A percentile compares a stretch with the other conserved stretches of the same genome.
Conservation (phyloP, 2,113 vertebrate species). For the Orycteropus afer region DNA sequence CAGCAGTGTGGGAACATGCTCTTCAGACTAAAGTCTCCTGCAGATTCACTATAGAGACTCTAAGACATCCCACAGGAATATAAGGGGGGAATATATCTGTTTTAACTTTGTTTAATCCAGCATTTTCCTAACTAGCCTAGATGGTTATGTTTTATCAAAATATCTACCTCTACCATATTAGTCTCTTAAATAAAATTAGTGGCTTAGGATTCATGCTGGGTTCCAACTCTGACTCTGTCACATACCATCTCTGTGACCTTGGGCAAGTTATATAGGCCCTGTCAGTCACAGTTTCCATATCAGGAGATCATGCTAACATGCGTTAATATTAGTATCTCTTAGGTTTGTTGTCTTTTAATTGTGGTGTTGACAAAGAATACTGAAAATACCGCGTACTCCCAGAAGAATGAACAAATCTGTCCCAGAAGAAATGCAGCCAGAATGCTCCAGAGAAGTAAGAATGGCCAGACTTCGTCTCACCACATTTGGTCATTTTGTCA, state of each 20-base stretch:
- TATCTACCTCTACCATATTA: background rate
- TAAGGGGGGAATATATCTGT: background rate
- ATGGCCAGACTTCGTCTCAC: too few relatives aligned
- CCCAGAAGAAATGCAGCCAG: too few relatives aligned
- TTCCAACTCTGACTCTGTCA: background rate
- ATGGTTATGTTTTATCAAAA: background rate
- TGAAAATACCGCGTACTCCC: too few relatives aligned
- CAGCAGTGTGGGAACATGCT: fast-evolving
- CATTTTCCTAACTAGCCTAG: background rate
- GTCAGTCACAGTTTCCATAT: background rate
- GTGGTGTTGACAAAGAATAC: too few relatives aligned
- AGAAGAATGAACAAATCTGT: too few relatives aligned
- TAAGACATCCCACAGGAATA: background rate
- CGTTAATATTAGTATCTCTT: background rate
- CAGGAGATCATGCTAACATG: background rate
- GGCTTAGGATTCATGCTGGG: background rate
- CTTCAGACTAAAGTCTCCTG: background rate
- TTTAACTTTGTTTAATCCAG: background rate
- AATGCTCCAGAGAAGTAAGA: too few relatives aligned
- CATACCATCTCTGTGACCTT: background rate
- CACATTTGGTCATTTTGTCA: too few relatives aligned
- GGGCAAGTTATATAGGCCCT: background rate
- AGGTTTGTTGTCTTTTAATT: too few relatives aligned
- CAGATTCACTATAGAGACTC: background rate
- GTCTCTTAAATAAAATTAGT: background rate